These are phyloP conservation scores for Dendrophyllia cribrosa DNA, from an alignment of 64 coral and sea anemone species.

Conservation along the genomic window DNA sequence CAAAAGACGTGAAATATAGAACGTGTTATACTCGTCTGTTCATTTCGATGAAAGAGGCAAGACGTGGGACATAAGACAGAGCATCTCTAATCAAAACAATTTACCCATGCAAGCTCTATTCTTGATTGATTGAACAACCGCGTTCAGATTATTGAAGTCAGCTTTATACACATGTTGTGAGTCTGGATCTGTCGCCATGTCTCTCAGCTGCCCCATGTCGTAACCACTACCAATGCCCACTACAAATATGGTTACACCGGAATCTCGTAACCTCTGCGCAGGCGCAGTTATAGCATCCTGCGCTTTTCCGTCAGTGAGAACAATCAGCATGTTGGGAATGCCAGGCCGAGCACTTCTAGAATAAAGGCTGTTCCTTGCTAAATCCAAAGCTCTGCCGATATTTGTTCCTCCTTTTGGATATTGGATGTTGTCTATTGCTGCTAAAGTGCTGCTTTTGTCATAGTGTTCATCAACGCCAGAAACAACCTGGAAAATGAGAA, in stretches of 20 bases:
- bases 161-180: slow-evolving; percentile 57
- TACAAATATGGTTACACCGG: slow-evolving; percentile 35
- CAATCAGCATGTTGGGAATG: slow-evolving; percentile 6
- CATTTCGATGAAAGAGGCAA: too few relatives aligned
- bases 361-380: neutral
- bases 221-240: slow-evolving; percentile 54
- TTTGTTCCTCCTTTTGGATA: slow-evolving; percentile 5
- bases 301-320: slow-evolving; percentile 21
- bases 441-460: neutral
- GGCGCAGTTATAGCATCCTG: slow-evolving; percentile 20
- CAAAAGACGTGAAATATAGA: too few relatives aligned
- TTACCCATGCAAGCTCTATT: slow-evolving; percentile 73
- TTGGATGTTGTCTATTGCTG: slow-evolving; percentile 10
- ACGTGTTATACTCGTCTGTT: too few relatives aligned
- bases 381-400: slow-evolving; percentile 10
- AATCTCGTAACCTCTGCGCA: slow-evolving; percentile 27
- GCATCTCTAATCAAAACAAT: neutral
- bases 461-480: slow-evolving; percentile 14
- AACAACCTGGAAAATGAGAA: neutral
- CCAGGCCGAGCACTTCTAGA: neutral
- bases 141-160: slow-evolving; percentile 43
- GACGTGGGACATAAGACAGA: neutral
- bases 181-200: slow-evolving; percentile 64
- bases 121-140: slow-evolving; percentile 50
- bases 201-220: neutral